Evolutionary conservation across 2,888 invertebrate genomes (phyloP).

Genomic region (Cantharis flavilabris): DNA sequence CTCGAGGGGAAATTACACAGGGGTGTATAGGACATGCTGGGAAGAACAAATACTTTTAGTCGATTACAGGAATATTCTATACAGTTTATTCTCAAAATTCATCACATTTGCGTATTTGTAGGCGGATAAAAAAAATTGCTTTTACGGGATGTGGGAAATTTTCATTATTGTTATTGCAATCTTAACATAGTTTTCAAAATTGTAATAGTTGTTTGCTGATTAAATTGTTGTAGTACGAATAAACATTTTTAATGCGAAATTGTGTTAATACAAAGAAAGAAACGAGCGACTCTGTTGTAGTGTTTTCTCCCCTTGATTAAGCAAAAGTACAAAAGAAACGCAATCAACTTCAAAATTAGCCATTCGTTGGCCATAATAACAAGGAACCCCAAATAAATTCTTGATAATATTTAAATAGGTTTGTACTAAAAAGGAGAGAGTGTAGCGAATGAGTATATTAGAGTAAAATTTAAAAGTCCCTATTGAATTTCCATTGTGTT

Average conservation of each 20-base stretch:
- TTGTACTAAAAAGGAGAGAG: not conserved
- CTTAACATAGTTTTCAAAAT: not conserved
- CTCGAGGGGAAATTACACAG: conserved; percentile 13
- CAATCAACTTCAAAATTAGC: not conserved
- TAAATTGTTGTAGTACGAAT: not conserved
- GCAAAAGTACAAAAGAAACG: not conserved
- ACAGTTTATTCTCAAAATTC: conserved; percentile 3
- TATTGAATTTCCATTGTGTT: not conserved
- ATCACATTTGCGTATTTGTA: conserved; percentile 3
- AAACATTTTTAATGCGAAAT: not conserved
- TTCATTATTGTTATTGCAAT: not conserved
- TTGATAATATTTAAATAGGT: not conserved
- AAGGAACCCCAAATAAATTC: not conserved
- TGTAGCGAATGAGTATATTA: not conserved
- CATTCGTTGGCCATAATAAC: not conserved
- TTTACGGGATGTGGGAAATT: not conserved
- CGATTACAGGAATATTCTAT: conserved; percentile 12
- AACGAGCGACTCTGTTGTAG: not conserved
- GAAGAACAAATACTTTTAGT: conserved; percentile 18
- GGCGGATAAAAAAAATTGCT: not conserved
- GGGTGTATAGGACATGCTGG: conserved; percentile 12
- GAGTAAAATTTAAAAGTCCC: not conserved
- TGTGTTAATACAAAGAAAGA: not conserved
- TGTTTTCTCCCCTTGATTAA: not conserved
- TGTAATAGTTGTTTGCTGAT: not conserved